phyloP scores from a whole-genome alignment of 1,140 invertebrate genomes.

The Leptoteleia sp. region DNA sequence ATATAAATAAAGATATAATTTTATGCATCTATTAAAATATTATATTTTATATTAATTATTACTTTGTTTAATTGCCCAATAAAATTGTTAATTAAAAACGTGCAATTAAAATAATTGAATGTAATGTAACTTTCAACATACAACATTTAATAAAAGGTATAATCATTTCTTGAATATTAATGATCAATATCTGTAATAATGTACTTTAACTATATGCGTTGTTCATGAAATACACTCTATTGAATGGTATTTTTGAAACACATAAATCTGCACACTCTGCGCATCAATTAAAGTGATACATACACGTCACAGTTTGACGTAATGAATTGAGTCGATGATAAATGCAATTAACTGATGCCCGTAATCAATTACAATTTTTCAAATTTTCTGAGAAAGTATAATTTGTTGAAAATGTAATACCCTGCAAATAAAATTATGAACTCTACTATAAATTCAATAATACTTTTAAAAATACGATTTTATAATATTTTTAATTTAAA shows the following conservation, averaged over 20 bases:
- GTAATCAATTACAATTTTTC: conserved; percentile 67
- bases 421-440: too few species aligned
- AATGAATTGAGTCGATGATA: conserved; percentile 79
- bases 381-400: conserved; percentile 29
- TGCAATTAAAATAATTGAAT: too few species aligned
- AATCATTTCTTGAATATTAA: too few species aligned
- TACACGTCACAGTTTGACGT: conserved; percentile 65
- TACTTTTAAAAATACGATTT: too few species aligned
- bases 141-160: neutral
- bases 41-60: conserved; percentile 2
- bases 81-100: too few species aligned
- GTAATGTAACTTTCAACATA: too few species aligned
- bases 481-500: too few species aligned
- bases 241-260: conserved; percentile 58
- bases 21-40: too few species aligned
- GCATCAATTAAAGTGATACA: conserved; percentile 74
- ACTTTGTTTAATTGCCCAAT: too few species aligned
- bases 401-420: conserved; percentile 24
- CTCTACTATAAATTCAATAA: too few species aligned
- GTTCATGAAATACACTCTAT: conserved; percentile 23
- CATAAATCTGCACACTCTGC: conserved; percentile 62
- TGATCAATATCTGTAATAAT: neutral
- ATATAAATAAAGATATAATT: too few species aligned
- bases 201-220: conserved; percentile 15
- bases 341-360: conserved; percentile 69